Evolutionary conservation across 2,113 vertebrate genomes (phyloP), one percentile per base, ranked within the genome.

Genomic region (Puma concolor): DNA sequence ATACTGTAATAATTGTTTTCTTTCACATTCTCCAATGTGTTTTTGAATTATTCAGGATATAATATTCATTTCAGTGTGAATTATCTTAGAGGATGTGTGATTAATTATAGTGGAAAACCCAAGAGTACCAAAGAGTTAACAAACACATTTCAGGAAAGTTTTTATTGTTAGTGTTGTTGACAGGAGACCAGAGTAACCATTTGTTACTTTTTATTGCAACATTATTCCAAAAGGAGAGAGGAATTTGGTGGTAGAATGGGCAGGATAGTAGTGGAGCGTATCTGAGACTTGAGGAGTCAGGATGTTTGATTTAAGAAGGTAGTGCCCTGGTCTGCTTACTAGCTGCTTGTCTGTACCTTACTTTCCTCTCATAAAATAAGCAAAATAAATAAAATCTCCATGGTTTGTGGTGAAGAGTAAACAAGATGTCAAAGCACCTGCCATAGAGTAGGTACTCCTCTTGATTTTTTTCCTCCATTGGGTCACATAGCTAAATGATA

Each of bases 31-130:
- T 79, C 64, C 54, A 38, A 52, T 87, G 66, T 94, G 12, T 72
- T 95, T 92, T 89, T 76, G 7, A 77, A 71, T 89, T 23, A 52
- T 64, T 11, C 29, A 88, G 54, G n/a, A 71, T 25, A 41, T 92
- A 79, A 95, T 88, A 93, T 50, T 84, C n/a, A 95, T 89, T 89
- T 82, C 66, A 88, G 67, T 36, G 15, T 74, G 57, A 86, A 63
- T 82, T 96, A 41, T 64, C 71, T 63, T 80, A 85, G 60, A 71
- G 27, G 27, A 52, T 90, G 21, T 69, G n/a, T 67, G 79, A 77
- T 60, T 79, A 93, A 64, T 92, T 83, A 66, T 48, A 48, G 13
- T 69, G 71, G 60, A 44, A 89, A 88, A 79, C n/a, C 85, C 44
- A 82, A 38, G 82, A 54, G 44, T 38, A 69, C 15, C 19, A 82